Percentiles rank a stretch among this genome's conserved stretches.
phyloP scores from a whole-genome alignment of 2,797 vertebrate species.

The Carapus acus region DNA sequence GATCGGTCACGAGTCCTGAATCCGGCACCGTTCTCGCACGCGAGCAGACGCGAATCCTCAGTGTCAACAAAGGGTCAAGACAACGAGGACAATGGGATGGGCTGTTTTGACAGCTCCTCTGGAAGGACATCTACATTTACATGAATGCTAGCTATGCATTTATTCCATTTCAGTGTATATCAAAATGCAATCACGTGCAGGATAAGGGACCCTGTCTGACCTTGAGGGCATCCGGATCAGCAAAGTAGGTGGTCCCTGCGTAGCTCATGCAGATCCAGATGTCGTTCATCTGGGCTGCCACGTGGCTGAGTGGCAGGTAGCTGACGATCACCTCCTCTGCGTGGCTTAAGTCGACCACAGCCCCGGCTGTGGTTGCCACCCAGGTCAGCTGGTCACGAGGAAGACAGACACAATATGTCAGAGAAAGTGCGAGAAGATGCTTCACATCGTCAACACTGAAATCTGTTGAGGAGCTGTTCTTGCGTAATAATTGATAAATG shows the following conservation, averaged over 20 bases:
- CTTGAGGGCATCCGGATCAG: conserved; percentile 76
- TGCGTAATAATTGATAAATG: no score
- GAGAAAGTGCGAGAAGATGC: not conserved
- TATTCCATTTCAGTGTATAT: no score
- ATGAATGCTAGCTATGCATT: no score
- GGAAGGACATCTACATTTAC: no score
- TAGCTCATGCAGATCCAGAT: conserved; percentile 68
- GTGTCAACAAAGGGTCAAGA: no score
- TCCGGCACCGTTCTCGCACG: no score
- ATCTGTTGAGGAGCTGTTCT: no score
- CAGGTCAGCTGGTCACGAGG: conserved; percentile 69
- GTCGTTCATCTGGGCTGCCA: conserved; percentile 78
- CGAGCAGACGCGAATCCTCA: no score
- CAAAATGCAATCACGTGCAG: not conserved
- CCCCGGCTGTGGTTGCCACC: conserved; percentile 48
- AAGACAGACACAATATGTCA: not conserved
- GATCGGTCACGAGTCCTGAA: not conserved
- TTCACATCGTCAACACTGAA: no score
- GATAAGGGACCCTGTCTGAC: conserved; percentile 43
- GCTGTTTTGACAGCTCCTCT: no score
- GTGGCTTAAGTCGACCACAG: not conserved
- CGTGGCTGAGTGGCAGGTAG: conserved; percentile 77
- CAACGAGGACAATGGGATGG: no score
- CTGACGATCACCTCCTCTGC: conserved; percentile 65
- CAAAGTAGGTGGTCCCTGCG: conserved; percentile 67